Evolutionary conservation across 2,888 invertebrate species (phyloP), one percentile per base, ranked within the genome.

Genomic region (Cenopis cana): DNA sequence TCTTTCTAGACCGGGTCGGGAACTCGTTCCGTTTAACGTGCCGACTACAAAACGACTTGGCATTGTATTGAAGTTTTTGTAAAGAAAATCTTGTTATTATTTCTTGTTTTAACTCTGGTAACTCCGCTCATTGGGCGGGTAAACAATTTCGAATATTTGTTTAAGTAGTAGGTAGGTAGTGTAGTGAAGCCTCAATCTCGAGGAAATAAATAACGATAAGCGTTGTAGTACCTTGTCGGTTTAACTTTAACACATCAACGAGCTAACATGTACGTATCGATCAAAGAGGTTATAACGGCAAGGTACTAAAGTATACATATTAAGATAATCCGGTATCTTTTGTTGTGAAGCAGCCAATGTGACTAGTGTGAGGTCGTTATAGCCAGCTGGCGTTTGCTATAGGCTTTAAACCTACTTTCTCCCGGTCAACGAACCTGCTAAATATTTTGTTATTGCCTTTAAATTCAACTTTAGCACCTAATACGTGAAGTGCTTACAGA

Each of bases 1-100:
- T 89, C 83, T 85, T 85, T 84, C 81, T 85, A 84, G 85, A 84
- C 79, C 79, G 77, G 79, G 81, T 84, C 80, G 73, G 87, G 88
- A 88, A 90, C 89, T 89, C 83, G 86, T 88, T 90, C 82, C 85
- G 81, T 87, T 88, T 85, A 85, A 86, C 84, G 83, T 82, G 84
- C 79, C 80, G 82, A 82, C 84, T 79, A 81, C 82, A 83, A 82
- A 82, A 81, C 78, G 77, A 83, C 82, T 86, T 82, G 76, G 84
- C 81, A 87, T 87, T 86, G 83, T 87, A 88, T 85, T 87, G 79
- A 86, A 89, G 84, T 87, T 88, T 85, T 82, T 83, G 76, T 81
- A 78, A 87, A 85, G 82, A 82, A 85, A 87, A 83, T 88, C 85
- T 81, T 82, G 80, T 83, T 85, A 84, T 86, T 84, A 85, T 85